These are phyloP conservation scores for Coptodon rendalli DNA, from an alignment of 2,113 vertebrate genomes.

Conservation along the genomic window DNA sequence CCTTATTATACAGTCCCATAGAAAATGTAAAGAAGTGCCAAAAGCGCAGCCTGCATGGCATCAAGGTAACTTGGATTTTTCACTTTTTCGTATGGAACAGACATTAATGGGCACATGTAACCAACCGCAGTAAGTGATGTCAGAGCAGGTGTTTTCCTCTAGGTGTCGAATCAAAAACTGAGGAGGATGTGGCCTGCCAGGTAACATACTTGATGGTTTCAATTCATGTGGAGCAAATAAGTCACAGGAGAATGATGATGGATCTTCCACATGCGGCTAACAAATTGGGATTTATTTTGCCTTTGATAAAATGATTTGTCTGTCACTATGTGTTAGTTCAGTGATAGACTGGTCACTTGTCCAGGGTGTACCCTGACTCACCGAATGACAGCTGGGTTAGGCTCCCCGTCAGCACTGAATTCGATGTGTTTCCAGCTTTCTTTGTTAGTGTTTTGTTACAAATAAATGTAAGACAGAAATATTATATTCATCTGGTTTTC, in stretches of 20 bases:
- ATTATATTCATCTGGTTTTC: background rate
- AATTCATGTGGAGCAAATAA: background rate
- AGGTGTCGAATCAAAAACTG: background rate
- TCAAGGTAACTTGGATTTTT: background rate
- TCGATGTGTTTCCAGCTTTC: background rate
- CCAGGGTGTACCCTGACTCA: background rate
- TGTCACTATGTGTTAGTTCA: background rate
- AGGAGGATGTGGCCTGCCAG: background rate
- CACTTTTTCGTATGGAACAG: background rate
- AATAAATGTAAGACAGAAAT: background rate
- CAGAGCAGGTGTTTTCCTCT: background rate
- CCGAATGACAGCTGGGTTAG: background rate
- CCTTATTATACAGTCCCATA: background rate
- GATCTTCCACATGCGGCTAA: background rate
- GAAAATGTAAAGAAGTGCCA: background rate
- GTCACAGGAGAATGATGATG: background rate
- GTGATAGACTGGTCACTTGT: background rate
- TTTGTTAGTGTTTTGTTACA: background rate
- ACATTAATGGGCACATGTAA: background rate
- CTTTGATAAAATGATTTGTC: background rate
- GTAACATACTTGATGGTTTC: background rate
- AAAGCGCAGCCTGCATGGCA: background rate
- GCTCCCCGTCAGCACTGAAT: accelerated
- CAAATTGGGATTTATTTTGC: background rate
- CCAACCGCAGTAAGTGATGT: background rate